Evolutionary conservation across 2,797 vertebrate species (phyloP).

Genomic region (Lates japonicus): DNA sequence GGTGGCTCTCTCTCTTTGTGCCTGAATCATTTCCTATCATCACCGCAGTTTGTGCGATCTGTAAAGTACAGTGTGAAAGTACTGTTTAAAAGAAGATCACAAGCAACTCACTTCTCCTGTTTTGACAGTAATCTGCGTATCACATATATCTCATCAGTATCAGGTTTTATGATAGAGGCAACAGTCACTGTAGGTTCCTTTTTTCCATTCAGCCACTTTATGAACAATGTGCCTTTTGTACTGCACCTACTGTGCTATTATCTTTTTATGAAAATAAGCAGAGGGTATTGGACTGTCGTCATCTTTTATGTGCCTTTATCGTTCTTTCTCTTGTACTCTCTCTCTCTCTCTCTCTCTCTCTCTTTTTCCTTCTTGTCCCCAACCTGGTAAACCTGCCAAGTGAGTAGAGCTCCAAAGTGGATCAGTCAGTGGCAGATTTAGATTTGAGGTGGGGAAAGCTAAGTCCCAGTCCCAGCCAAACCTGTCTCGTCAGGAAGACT

Average conservation of each 20-base stretch:
- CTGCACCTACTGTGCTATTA: conserved; percentile 64
- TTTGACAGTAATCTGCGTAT: conserved; percentile 68
- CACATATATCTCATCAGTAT: conserved; percentile 66
- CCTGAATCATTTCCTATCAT: conserved; percentile 69
- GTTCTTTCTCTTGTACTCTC: conserved; percentile 41
- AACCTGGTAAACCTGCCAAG: conserved; percentile 74
- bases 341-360: conserved; percentile 29
- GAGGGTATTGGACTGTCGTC: conserved; percentile 67
- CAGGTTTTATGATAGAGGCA: conserved; percentile 69
- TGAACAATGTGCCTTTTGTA: conserved; percentile 78
- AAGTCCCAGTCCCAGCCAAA: conserved; percentile 70
- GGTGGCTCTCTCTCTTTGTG: conserved; percentile 24
- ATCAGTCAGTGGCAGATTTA: conserved; percentile 71
- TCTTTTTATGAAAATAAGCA: conserved; percentile 81
- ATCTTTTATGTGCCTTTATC: conserved; percentile 76
- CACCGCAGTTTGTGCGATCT: conserved; percentile 51
- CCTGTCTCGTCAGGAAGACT: conserved; percentile 69
- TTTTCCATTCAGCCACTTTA: conserved; percentile 71
- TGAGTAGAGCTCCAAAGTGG: conserved; percentile 70
- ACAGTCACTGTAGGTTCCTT: conserved; percentile 63
- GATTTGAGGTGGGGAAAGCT: conserved; percentile 62
- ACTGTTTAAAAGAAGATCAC: conserved; percentile 55
- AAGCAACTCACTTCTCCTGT: conserved; percentile 66
- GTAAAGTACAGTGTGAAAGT: conserved; percentile 69
- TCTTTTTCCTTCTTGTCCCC: conserved; percentile 40